Conservation (phyloP, 2,888 invertebrate species). For the Cephonodes hylas region DNA sequence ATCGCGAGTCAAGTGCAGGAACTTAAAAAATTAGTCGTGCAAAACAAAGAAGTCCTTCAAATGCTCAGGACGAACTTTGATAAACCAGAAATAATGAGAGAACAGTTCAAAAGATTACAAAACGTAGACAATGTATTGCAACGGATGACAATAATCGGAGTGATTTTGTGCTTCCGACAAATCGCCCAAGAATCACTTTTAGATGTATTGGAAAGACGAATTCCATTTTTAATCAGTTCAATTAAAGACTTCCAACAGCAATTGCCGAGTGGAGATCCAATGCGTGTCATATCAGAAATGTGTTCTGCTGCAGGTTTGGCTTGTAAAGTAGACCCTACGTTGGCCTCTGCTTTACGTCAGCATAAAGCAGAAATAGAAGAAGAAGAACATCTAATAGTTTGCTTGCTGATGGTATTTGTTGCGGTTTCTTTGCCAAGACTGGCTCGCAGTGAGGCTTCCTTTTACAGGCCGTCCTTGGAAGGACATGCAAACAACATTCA, state of each 20-base stretch:
- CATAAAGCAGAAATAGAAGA: slow-evolving; percentile 94
- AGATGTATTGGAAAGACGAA: slow-evolving; percentile 95
- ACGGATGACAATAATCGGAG: slow-evolving; percentile 98
- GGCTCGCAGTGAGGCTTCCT: slow-evolving; percentile 93
- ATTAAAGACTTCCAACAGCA: slow-evolving; percentile 97
- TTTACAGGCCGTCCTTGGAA: slow-evolving; percentile 92
- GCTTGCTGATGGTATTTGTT: slow-evolving; percentile 98
- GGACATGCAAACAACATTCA: slow-evolving; percentile 99
- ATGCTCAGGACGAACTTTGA: slow-evolving; percentile 97
- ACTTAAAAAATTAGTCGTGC: slow-evolving; percentile 93
- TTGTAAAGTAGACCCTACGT: slow-evolving; percentile 97
- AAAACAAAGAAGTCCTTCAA: slow-evolving; percentile 95
- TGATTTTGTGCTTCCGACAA: slow-evolving; percentile 96
- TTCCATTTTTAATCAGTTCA: slow-evolving; percentile 97
- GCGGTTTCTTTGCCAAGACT: slow-evolving; percentile 98
- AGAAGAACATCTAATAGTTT: slow-evolving; percentile 96
- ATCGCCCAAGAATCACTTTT: slow-evolving; percentile 96
- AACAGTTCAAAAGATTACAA: slow-evolving; percentile 93
- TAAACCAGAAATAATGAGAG: slow-evolving; percentile 99
- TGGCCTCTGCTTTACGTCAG: slow-evolving; percentile 93
- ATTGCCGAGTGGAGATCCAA: slow-evolving; percentile 93
- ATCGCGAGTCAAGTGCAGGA: slow-evolving; percentile 99
- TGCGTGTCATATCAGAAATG: slow-evolving; percentile 97
- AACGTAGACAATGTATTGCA: slow-evolving; percentile 97
- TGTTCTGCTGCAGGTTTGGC: slow-evolving; percentile 96